These are phyloP conservation scores for Boleophthalmus pectinirostris DNA, from an alignment of 2,113 vertebrate species.

Conservation along the genomic window DNA sequence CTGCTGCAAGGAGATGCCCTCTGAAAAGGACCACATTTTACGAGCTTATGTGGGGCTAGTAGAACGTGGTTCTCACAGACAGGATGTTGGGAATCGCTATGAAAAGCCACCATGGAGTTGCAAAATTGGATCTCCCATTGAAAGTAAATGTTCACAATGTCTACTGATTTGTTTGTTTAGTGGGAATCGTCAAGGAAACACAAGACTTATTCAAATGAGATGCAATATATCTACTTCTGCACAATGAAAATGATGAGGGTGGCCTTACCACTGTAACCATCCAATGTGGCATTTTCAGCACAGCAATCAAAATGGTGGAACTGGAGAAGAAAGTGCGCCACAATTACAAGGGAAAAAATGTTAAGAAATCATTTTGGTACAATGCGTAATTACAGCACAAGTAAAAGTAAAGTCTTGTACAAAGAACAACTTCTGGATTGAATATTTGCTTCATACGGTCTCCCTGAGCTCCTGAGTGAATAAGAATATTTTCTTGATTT, in stretches of 20 bases:
- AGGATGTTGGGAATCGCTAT: slow-evolving; percentile 36
- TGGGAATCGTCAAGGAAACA: slow-evolving; percentile 53
- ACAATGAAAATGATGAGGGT: slow-evolving; percentile 33
- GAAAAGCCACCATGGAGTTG: slow-evolving; percentile 61
- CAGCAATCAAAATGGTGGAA: neutral
- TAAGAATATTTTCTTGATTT: neutral
- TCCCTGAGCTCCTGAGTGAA: neutral
- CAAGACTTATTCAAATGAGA: slow-evolving; percentile 27
- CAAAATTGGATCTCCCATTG: slow-evolving; percentile 29
- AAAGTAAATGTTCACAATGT: slow-evolving; percentile 40
- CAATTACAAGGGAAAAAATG: neutral
- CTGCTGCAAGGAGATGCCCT: slow-evolving; percentile 32
- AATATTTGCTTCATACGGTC: neutral
- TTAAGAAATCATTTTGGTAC: neutral
- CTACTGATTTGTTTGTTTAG: slow-evolving; percentile 51
- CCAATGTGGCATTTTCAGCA: neutral
- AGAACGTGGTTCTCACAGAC: slow-evolving; percentile 27
- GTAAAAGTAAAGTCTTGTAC: neutral
- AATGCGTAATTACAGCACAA: neutral
- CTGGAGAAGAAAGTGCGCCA: neutral
- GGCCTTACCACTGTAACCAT: neutral
- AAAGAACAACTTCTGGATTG: neutral
- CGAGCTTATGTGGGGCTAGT: slow-evolving; percentile 25
- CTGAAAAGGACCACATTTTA: slow-evolving; percentile 43
- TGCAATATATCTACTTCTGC: slow-evolving; percentile 35